phyloP scores from a whole-genome alignment of 2,113 vertebrate genomes.

The Ochotona curzoniae region DNA sequence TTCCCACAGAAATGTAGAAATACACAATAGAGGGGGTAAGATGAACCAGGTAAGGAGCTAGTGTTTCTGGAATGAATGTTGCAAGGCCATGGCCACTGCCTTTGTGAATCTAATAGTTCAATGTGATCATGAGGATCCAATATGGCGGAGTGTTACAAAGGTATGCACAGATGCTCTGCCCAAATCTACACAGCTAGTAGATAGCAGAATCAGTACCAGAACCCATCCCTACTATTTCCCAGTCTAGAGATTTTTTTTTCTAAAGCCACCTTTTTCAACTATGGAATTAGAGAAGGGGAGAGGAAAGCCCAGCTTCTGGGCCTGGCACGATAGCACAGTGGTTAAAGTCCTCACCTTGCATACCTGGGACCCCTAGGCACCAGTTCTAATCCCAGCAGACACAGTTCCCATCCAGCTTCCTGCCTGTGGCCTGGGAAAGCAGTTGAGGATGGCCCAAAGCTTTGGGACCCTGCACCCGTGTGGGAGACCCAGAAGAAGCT shows the following conservation, averaged over 20 bases:
- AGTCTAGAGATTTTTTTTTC: neutral
- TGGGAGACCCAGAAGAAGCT: too few relatives aligned
- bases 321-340: too few relatives aligned
- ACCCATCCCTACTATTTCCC: neutral
- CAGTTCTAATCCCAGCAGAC: too few relatives aligned
- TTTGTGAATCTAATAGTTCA: constrained; percentile 22
- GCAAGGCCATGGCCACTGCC: neutral
- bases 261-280: neutral
- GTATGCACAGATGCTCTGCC: neutral
- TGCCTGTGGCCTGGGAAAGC: too few relatives aligned
- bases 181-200: neutral
- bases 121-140: neutral
- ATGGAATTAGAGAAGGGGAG: neutral
- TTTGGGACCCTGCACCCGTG: too few relatives aligned
- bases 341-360: too few relatives aligned
- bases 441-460: too few relatives aligned
- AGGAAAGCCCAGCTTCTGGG: neutral
- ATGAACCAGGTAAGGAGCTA: constrained; percentile 15
- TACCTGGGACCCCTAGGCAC: too few relatives aligned
- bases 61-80: neutral
- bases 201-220: neutral
- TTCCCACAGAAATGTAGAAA: neutral
- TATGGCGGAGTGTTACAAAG: neutral
- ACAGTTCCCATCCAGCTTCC: too few relatives aligned
- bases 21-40: neutral